These are phyloP conservation scores for Cromileptes altivelis DNA, from an alignment of 2,113 vertebrate species.

Conservation along the genomic window DNA sequence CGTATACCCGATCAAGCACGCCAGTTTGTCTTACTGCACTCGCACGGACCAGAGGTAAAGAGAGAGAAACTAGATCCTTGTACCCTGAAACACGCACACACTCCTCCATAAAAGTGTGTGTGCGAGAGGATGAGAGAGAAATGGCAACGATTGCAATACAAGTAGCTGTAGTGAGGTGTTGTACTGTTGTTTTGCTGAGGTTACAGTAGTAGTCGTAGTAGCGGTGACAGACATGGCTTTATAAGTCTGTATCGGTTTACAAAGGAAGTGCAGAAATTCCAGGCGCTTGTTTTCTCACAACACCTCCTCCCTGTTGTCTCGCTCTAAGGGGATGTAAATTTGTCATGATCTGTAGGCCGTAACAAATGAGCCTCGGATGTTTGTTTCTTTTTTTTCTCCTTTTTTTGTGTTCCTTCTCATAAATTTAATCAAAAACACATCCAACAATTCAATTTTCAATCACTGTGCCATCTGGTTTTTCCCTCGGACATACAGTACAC, in stretches of 20 bases:
- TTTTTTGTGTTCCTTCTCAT: conserved; percentile 35
- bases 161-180: conserved; percentile 65
- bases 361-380: conserved; percentile 46
- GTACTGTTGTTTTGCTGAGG: conserved; percentile 65
- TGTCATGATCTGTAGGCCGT: conserved; percentile 45
- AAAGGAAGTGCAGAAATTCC: conserved; percentile 61
- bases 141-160: conserved; percentile 59
- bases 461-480: conserved; percentile 60
- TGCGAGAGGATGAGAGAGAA: conserved; percentile 22
- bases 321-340: conserved; percentile 65
- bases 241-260: conserved; percentile 49
- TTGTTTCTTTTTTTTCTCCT: not conserved
- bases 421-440: conserved; percentile 73
- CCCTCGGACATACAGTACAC: conserved; percentile 81
- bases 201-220: conserved; percentile 56
- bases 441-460: conserved; percentile 65
- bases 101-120: not conserved
- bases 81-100: conserved; percentile 8
- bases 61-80: conserved; percentile 39
- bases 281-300: conserved; percentile 48
- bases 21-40: not conserved
- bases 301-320: conserved; percentile 61
- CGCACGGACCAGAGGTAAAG: conserved; percentile 35
- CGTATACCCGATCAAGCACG: not conserved
- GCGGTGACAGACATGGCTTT: conserved; percentile 69